Evolutionary conservation across 2,797 vertebrate genomes (phyloP), one percentile per base, ranked within the genome.

Genomic region (Benthosema pterotum): DNA sequence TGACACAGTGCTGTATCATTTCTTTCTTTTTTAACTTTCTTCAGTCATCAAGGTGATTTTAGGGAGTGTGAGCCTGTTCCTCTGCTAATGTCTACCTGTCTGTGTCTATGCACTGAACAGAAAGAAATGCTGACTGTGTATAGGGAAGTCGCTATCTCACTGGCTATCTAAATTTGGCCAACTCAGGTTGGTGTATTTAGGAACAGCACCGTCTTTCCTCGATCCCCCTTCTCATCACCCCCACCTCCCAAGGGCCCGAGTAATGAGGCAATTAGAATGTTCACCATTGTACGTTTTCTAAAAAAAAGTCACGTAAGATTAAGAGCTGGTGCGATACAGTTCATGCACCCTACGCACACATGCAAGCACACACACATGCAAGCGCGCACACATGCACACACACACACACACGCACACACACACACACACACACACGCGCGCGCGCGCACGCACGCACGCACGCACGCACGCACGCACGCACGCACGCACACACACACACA

Each of bases 141-240:
- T 51, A 66, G 67, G 58, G 78, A 75, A 71, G 77, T 90, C 83
- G 85, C 87, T 80, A 73, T 71, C 86, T 84, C 77, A 66, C 51
- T 74, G 63, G 72, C 80, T 58, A 75, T 88, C 81, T 89, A 91
- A 85, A 89, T 89, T 80, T 89, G 83, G 77, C 81, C 45, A 47
- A 72, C 75, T 86, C 78, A 68, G 17, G 12, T 73, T 68, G 63
- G 48, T 63, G 72, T 68, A 73, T 78, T 87, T 74, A 67, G 64
- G 82, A 80, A 75, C 48, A 57, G 18, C 17, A 22, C 57, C 15
- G 45, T 46, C 2, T 2, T 47, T 15, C 69, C 64, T 43, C n/a
- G n/a, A n/a, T n/a, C 2, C 12, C 51, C 9, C 52, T 38, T 38
- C 32, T 9, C 32, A 0, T 6, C 25, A 0, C 28, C 18, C 62